These are phyloP conservation scores for Apteryx mantelli DNA, from an alignment of 2,113 vertebrate genomes.

Conservation along the genomic window DNA sequence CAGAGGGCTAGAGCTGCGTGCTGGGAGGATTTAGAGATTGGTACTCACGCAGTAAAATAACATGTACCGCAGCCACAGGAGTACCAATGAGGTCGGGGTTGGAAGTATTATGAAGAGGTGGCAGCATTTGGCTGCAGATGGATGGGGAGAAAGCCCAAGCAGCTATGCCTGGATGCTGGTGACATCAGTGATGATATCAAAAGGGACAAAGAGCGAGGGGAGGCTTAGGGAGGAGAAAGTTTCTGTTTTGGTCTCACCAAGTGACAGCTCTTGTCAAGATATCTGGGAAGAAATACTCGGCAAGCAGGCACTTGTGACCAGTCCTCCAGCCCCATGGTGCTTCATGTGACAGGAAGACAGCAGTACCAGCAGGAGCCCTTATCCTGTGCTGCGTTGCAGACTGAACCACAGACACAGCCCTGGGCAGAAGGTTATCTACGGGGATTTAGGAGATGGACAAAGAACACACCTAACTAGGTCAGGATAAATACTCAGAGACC, in stretches of 20 bases:
- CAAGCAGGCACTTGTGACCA: not conserved
- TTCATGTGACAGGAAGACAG: not conserved
- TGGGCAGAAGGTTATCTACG: rapidly evolving
- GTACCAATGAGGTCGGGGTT: not conserved
- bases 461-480: constrained; percentile 4
- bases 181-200: not conserved
- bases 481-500: constrained; percentile 14
- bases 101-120: not conserved
- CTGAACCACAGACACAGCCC: not conserved
- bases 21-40: not conserved
- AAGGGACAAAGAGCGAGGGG: not conserved
- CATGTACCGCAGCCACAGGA: not conserved
- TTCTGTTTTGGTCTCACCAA: not conserved
- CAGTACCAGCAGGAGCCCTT: not conserved
- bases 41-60: not conserved
- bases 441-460: not conserved
- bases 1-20: not conserved
- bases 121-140: not conserved
- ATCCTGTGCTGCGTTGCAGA: rapidly evolving
- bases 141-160: not conserved
- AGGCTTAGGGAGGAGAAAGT: not conserved
- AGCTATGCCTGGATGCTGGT: too few relatives aligned
- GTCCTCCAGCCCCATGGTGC: not conserved
- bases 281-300: not conserved
- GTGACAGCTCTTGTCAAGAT: not conserved